These are phyloP conservation scores for Amphipoea oculea DNA, from an alignment of 2,888 invertebrate genomes.

Conservation along the genomic window DNA sequence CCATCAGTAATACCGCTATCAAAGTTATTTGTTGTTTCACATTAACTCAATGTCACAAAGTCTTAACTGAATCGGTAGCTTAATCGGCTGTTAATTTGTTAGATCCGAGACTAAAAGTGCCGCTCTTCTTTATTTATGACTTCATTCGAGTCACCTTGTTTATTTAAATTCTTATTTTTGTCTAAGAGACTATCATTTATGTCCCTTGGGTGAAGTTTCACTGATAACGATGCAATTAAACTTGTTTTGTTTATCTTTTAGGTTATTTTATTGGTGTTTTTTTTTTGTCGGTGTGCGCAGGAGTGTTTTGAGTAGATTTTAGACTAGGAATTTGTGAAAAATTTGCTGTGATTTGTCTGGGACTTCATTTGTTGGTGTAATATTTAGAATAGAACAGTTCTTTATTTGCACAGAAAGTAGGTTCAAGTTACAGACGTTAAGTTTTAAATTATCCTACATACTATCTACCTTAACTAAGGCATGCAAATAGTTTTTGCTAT, in stretches of 20 bases:
- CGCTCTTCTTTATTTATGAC: constrained; percentile 87
- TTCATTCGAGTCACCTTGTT: constrained; percentile 85
- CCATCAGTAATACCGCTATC: constrained; percentile 76
- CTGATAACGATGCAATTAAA: constrained; percentile 77
- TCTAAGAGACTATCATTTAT: constrained; percentile 71
- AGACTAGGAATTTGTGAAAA: not conserved
- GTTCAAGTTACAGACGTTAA: too few relatives aligned
- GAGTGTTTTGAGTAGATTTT: constrained; percentile 8
- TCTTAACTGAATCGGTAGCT: constrained; percentile 88
- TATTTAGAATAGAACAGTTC: too few relatives aligned
- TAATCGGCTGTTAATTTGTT: constrained; percentile 90
- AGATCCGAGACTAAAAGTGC: constrained; percentile 85
- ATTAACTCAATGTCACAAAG: constrained; percentile 83
- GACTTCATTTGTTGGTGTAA: constrained; percentile 9
- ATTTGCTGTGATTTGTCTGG: constrained; percentile 18
- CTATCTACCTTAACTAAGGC: too few relatives aligned
- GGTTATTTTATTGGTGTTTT: constrained; percentile 42
- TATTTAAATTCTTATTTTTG: constrained; percentile 77
- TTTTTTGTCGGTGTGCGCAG: constrained; percentile 22
- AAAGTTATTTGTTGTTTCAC: constrained; percentile 83
- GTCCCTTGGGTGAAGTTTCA: constrained; percentile 52
- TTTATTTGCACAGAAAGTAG: too few relatives aligned
- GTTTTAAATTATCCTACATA: too few relatives aligned
- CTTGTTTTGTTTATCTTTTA: constrained; percentile 62
- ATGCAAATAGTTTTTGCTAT: too few relatives aligned